phyloP scores from a whole-genome alignment of 1,140 invertebrate species.

The Penaeus indicus region DNA sequence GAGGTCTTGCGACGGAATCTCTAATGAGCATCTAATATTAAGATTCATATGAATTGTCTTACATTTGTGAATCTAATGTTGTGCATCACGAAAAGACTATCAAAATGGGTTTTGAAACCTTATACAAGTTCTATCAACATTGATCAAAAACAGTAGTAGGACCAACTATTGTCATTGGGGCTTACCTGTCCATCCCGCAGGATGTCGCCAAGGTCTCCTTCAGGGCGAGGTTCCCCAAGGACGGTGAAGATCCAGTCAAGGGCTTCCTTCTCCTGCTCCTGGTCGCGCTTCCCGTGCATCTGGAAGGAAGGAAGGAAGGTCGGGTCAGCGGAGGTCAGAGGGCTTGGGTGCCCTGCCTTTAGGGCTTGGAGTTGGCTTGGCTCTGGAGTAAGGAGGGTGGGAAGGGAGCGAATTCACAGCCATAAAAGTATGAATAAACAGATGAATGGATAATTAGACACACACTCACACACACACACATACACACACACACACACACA shows the following conservation, averaged over 20 bases:
- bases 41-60: too few relatives aligned
- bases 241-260: slow-evolving; percentile 93
- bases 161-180: background rate
- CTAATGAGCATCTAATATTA: too few relatives aligned
- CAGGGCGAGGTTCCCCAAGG: slow-evolving; percentile 76
- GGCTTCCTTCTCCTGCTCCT: slow-evolving; percentile 88
- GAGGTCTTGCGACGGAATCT: too few relatives aligned
- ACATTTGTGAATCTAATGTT: too few relatives aligned
- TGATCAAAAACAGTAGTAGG: too few relatives aligned
- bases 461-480: background rate
- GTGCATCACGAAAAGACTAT: too few relatives aligned
- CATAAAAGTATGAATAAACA: background rate
- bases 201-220: slow-evolving; percentile 43
- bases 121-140: too few relatives aligned
- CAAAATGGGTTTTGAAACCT: too few relatives aligned
- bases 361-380: background rate
- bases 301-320: slow-evolving; percentile 70
- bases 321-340: background rate
- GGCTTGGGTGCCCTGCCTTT: background rate
- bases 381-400: background rate
- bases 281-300: slow-evolving; percentile 91
- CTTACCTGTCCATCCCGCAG: slow-evolving; percentile 54
- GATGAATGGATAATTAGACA: background rate
- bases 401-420: background rate
- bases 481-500: background rate